Evolutionary conservation across 92 coral and sea anemone genomes (phyloP), one percentile per base, ranked within the genome.

Genomic region (Epizoanthus illoricatus): DNA sequence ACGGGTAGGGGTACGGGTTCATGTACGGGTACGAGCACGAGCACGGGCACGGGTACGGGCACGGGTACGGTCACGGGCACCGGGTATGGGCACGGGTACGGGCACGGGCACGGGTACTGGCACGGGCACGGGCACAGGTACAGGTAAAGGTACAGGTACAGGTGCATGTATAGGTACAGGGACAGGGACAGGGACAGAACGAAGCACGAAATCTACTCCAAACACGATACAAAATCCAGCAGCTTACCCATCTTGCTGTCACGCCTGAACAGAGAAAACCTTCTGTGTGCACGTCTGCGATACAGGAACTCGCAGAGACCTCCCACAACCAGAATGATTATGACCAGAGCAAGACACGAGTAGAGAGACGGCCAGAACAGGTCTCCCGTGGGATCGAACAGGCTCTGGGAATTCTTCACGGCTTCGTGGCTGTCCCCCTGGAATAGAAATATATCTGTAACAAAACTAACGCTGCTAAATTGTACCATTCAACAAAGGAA

Each of bases 311-410:
- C 93, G 45, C 81, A 86, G 45, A 84, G 55, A 9, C 84, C 39
- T 7, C 98, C 98, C 71, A 84, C 12, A 12, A 65, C 52, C 19
- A 91, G 59, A 71, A 95, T 86, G 55, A 93, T 42, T 20, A 79
- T 69, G 20, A 87, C 94, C 42, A 95, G 72, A 5, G 67, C 88
- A 58, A 93, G 58, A 63, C 97, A 91, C 36, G 87, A 59, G 74
- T 91, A 91, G 72, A 95, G 85, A 1, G 98, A 89, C 0, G 98
- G 98, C n/a, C 71, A 90, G 84, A 95, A 95, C 90, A 95, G 71
- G 57, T 93, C 97, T 0, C 98, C 98, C 9, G 97, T 93, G 9
- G 98, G 98, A 75, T 95, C 95, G 67, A 95, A 93, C 20, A 95
- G 83, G 65, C 98, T 93, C 84, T 93, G 94, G 4, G 98, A 95